These are phyloP conservation scores for Drosophila imparisetae DNA, from an alignment of 2,888 invertebrate species.

Conservation along the genomic window DNA sequence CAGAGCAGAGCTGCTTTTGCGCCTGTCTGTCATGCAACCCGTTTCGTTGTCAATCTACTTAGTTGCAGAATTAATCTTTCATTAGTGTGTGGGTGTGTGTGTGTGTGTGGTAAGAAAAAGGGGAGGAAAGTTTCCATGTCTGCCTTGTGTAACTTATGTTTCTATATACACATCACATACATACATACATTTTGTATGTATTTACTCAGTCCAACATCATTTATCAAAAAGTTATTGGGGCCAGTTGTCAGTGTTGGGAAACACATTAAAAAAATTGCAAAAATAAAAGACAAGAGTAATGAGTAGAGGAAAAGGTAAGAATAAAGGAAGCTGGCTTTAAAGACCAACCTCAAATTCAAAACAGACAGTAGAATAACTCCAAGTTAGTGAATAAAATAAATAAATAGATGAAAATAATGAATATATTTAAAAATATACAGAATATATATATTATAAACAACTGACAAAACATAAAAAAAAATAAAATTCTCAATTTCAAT, in stretches of 20 bases:
- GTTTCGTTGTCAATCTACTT: slow-evolving; percentile 56
- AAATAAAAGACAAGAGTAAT: background rate
- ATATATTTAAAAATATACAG: too few relatives aligned
- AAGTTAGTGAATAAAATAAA: too few relatives aligned
- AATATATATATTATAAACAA: background rate
- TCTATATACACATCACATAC: background rate
- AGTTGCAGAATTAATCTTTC: slow-evolving; percentile 51
- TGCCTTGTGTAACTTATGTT: slow-evolving; percentile 14
- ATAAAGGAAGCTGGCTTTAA: background rate
- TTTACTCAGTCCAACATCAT: background rate
- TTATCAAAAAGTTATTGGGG: slow-evolving; percentile 15
- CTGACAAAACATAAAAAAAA: background rate
- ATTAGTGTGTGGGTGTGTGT: slow-evolving; percentile 21
- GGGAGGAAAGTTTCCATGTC: background rate
- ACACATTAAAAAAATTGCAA: slow-evolving; percentile 1
- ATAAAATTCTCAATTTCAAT: slow-evolving; percentile 26
- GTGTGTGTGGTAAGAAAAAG: background rate
- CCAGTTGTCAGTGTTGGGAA: background rate
- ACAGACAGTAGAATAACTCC: too few relatives aligned
- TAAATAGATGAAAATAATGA: too few relatives aligned
- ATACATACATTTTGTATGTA: background rate
- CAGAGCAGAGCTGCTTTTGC: slow-evolving; percentile 13
- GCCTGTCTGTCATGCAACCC: slow-evolving; percentile 35
- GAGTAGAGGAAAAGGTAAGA: background rate
- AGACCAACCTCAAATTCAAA: background rate